Evolutionary conservation across 2,888 invertebrate species (phyloP).

Genomic region (Podotricha telesiphe): DNA sequence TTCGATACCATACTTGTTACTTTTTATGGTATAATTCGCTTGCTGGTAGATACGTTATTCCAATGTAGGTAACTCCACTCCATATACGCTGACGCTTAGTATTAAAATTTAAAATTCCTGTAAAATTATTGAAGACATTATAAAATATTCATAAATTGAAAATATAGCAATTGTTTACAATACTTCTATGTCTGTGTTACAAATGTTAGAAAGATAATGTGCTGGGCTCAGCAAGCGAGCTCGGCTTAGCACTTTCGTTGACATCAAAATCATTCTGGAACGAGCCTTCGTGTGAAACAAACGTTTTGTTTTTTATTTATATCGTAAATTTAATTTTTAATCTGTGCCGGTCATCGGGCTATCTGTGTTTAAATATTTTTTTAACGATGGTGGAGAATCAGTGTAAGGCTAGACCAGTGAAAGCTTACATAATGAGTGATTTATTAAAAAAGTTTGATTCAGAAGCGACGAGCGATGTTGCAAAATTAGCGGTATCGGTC

Average conservation of each 20-base stretch:
- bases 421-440: constrained; percentile 80
- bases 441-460: constrained; percentile 71
- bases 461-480: constrained; percentile 68
- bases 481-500: constrained; percentile 65
- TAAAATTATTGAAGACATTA: neutral
- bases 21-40: constrained; percentile 16
- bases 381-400: constrained; percentile 69
- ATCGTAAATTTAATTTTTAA: constrained; percentile 48
- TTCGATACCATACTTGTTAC: constrained; percentile 9
- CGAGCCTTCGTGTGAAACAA: constrained; percentile 47
- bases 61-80: constrained; percentile 5
- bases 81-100: neutral
- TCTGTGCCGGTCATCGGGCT: constrained; percentile 64
- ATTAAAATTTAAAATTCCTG: neutral
- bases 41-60: constrained; percentile 28
- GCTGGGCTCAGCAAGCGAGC: constrained; percentile 46
- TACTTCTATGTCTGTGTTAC: constrained; percentile 10
- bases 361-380: constrained; percentile 60
- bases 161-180: neutral
- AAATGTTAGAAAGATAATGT: constrained; percentile 43
- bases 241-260: constrained; percentile 38
- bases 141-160: neutral
- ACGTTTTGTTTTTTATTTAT: constrained; percentile 48
- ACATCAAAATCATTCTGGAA: constrained; percentile 51
- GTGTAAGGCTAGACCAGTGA: constrained; percentile 69